Percentiles rank a stretch among this genome's conserved stretches.
These are phyloP conservation scores for Cryptosula pallasiana DNA, from an alignment of 2,888 invertebrate species.

Conservation along the genomic window DNA sequence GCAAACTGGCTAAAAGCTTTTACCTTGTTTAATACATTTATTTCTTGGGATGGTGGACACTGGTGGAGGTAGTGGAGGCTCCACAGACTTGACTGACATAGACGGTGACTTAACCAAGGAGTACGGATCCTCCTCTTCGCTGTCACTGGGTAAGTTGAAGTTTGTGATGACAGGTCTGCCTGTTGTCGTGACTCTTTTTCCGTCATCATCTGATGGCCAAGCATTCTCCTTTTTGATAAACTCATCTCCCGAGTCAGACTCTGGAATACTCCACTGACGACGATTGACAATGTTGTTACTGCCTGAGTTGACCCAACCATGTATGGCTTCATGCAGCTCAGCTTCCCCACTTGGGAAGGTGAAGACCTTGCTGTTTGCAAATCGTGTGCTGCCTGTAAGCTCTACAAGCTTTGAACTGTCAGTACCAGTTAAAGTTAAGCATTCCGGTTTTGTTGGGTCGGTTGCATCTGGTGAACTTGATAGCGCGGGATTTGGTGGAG, in stretches of 20 bases:
- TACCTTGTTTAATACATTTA: too few relatives aligned
- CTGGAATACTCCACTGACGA: not conserved
- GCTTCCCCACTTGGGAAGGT: not conserved
- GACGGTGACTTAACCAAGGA: conserved; percentile 11
- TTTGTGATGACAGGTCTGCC: not conserved
- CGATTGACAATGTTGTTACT: not conserved
- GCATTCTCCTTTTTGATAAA: not conserved
- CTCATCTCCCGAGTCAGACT: not conserved
- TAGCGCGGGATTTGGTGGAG: too few relatives aligned
- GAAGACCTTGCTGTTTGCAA: not conserved
- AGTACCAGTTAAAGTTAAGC: too few relatives aligned
- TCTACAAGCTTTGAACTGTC: too few relatives aligned
- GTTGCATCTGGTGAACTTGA: too few relatives aligned
- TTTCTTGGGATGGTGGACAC: conserved; percentile 1
- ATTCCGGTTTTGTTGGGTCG: too few relatives aligned
- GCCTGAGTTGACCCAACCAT: not conserved
- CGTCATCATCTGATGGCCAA: too few relatives aligned
- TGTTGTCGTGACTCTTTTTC: not conserved
- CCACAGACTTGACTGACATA: conserved; percentile 5
- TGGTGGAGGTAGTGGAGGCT: conserved; percentile 13
- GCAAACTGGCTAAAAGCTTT: too few relatives aligned
- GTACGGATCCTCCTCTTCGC: conserved; percentile 21
- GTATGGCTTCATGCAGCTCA: not conserved
- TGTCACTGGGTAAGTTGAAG: not conserved
- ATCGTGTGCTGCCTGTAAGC: not conserved